Evolutionary conservation across 92 coral and sea anemone genomes (phyloP).

Genomic region (Actinernus sp.): DNA sequence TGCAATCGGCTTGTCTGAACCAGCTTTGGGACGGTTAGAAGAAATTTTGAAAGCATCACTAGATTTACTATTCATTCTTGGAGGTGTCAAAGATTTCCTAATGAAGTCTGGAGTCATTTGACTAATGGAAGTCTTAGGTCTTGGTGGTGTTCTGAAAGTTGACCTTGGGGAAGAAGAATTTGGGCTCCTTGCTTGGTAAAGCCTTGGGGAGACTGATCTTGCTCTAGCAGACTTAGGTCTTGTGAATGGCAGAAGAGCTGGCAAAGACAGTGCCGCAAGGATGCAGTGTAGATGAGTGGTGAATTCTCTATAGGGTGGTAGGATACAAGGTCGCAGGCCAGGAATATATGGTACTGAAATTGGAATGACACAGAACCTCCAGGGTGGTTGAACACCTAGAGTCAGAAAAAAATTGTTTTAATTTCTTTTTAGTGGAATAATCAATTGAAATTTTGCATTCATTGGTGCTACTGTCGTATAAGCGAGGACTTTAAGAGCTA

Average conservation of each 20-base stretch:
- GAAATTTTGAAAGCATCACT: constrained; percentile 39
- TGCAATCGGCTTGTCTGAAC: constrained; percentile 71
- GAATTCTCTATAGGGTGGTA: constrained; percentile 73
- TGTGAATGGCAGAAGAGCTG: constrained; percentile 44
- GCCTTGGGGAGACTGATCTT: constrained; percentile 80
- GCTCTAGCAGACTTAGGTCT: constrained; percentile 45
- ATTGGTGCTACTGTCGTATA: constrained; percentile 72
- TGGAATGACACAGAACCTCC: constrained; percentile 80
- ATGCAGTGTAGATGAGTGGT: constrained; percentile 88
- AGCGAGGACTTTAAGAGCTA: constrained; percentile 74
- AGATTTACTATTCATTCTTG: constrained; percentile 22
- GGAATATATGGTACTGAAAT: constrained; percentile 77
- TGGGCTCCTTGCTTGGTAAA: constrained; percentile 64
- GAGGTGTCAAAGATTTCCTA: constrained; percentile 54
- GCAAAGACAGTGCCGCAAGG: constrained; percentile 79
- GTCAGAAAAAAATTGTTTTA: constrained; percentile 68
- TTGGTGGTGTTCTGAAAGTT: constrained; percentile 64
- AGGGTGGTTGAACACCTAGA: constrained; percentile 80
- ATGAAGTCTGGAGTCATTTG: constrained; percentile 63
- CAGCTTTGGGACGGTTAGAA: constrained; percentile 38
- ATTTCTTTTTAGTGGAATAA: constrained; percentile 45
- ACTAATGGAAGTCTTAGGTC: constrained; percentile 74
- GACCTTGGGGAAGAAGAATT: constrained; percentile 55
- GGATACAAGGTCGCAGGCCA: constrained; percentile 86
- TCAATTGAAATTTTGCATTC: constrained; percentile 18